Evolutionary conservation across 2,888 invertebrate genomes (phyloP), one percentile per base, ranked within the genome.

Genomic region (Argyra leucocephala): DNA sequence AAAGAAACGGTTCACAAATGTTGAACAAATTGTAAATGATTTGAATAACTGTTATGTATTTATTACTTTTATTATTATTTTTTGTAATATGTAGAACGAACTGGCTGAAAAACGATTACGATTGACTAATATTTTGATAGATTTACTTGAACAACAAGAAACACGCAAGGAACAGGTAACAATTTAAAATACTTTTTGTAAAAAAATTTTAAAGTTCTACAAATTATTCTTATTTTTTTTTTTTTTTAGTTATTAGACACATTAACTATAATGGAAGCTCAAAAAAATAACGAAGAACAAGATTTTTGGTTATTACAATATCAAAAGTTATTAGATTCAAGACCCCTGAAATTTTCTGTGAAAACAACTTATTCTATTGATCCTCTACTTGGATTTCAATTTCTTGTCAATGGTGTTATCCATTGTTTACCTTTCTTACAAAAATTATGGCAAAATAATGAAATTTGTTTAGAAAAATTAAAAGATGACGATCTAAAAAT

Each of bases 231-330:
- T 57, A 1, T 5, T 6, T 57, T 2, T 31, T 22, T 57, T 62
- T 24, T 57, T 37, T 57, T 82, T 66, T 86, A 90, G 74, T 79
- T 90, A 63, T 77, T 88, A 66, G 83, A 85, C 21, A 88, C 88
- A 0, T 79, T 91, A 72, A 82, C 84, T 72, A 86, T 86, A 73
- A 88, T 93, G 83, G 92, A 93, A 77, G 81, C 82, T 70, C 81
- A 79, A 67, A 80, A 81, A 69, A 79, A 76, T 63, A 78, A 80
- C 69, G 80, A 78, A 68, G 77, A 81, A 2, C 80, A 83, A 71
- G 86, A 86, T 73, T 90, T 88, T 76, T 90, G 90, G 90, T 78
- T 90, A 69, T 82, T 85, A 73, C 93, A 93, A 77, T 94, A 92
- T 77, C 93, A 94, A 77, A 85, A 86, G 70, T 79, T 94, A 60